phyloP scores from a whole-genome alignment of 2,113 vertebrate species.

The Bombycilla garrulus region DNA sequence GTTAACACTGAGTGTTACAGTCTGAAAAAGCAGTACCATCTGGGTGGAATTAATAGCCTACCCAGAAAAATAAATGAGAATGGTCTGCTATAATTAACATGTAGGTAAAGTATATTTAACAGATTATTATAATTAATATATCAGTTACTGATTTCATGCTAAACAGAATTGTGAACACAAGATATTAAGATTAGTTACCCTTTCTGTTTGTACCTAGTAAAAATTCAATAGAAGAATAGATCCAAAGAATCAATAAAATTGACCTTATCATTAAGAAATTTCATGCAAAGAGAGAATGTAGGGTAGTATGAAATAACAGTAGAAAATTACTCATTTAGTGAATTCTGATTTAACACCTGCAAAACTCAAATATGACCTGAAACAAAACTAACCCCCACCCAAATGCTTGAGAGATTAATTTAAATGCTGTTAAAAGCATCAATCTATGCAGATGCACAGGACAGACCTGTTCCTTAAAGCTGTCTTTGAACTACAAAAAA shows the following conservation, averaged over 20 bases:
- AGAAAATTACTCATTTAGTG: slow-evolving; percentile 61
- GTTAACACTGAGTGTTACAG: slow-evolving; percentile 74
- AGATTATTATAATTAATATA: slow-evolving; percentile 85
- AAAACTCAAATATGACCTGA: slow-evolving; percentile 48
- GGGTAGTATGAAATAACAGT: not conserved
- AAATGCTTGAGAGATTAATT: slow-evolving; percentile 35
- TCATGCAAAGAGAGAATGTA: slow-evolving; percentile 33
- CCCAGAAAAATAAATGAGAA: slow-evolving; percentile 81
- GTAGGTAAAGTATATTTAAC: slow-evolving; percentile 84
- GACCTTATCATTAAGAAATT: slow-evolving; percentile 72
- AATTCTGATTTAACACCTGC: slow-evolving; percentile 43
- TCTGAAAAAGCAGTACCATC: slow-evolving; percentile 80
- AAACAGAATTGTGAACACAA: slow-evolving; percentile 77
- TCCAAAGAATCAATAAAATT: slow-evolving; percentile 72
- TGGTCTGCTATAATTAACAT: slow-evolving; percentile 80
- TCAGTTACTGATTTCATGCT: slow-evolving; percentile 79
- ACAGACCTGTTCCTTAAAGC: not conserved
- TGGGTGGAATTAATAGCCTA: slow-evolving; percentile 83
- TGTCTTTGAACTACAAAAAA: not conserved
- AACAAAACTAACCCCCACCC: not conserved
- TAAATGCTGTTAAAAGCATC: not conserved
- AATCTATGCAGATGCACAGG: not conserved
- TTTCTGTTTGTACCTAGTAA: slow-evolving; percentile 33
- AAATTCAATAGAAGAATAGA: slow-evolving; percentile 57
- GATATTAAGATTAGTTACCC: slow-evolving; percentile 75